A percentile compares a stretch with the other conserved stretches of the same genome.
phyloP scores from a whole-genome alignment of 2,888 invertebrate genomes.

The Theristus sp. region DNA sequence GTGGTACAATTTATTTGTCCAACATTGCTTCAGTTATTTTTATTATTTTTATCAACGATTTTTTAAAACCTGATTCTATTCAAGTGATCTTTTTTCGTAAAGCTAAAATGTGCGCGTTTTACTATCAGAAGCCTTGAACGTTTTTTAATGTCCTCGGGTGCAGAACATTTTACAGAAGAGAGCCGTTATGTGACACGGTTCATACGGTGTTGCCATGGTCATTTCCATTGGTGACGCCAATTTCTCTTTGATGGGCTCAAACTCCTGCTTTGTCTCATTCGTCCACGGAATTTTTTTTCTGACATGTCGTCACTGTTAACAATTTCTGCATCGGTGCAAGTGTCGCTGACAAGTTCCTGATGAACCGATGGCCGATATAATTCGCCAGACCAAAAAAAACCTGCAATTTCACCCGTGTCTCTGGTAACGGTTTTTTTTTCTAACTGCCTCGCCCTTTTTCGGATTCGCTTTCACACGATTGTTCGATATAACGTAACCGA shows the following conservation, averaged over 20 bases:
- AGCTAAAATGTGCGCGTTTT: no score
- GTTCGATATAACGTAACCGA: slow-evolving; percentile 8
- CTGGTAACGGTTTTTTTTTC: slow-evolving; percentile 7
- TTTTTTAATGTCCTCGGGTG: no score
- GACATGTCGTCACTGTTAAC: neutral
- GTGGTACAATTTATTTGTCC: no score
- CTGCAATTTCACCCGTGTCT: slow-evolving; percentile 7
- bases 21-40: no score
- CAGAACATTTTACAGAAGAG: no score
- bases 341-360: neutral
- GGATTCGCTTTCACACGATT: slow-evolving; percentile 5
- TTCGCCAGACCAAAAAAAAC: slow-evolving; percentile 12
- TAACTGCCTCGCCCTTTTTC: slow-evolving; percentile 7
- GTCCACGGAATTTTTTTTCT: neutral
- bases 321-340: neutral
- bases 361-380: slow-evolving; percentile 14
- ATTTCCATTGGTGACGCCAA: neutral
- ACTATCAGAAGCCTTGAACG: no score
- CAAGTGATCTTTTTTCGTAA: no score
- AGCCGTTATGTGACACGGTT: neutral
- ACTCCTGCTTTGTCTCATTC: neutral
- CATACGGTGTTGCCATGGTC: neutral
- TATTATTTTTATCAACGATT: no score
- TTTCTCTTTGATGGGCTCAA: neutral
- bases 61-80: no score